Evolutionary conservation across 2,797 vertebrate species (phyloP), one percentile per base, ranked within the genome.

Genomic region (Chlorospingus semifuscus): DNA sequence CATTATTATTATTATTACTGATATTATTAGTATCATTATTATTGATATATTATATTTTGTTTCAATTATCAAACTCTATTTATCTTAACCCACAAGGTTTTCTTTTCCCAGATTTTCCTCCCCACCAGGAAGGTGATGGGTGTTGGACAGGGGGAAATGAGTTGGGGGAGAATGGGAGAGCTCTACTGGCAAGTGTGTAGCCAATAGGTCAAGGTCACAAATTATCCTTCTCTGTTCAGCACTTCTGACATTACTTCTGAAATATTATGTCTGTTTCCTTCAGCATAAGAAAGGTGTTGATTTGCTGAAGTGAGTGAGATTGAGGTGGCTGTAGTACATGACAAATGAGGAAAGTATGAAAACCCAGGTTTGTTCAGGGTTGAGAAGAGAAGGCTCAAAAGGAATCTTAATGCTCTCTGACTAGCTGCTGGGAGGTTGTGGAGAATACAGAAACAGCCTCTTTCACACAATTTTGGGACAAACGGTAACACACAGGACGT

Each of bases 261-360:
- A 69, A 29, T 49, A 30, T 27, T 44, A 8, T 27, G 13, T 46
- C 20, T 41, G 6, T 81, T 90, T 88, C 32, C 39, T 80, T 63
- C 32, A 50, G 15, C 37, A 41, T 15, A 55, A 68, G 30, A 68
- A 53, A 72, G 11, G 7, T 2, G 2, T 55, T 78, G 22, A 34
- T n/a, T 64, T 64, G 20, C 9, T 84, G 20, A n/a, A 65, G 13
- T 52, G 63, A 71, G 32, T 36, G 56, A 32, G 64, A 41, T 21
- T 68, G 23, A 55, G 49, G 10, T 2, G 15, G 6, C 6, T 72
- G 37, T 36, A 46, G 6, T 6, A 55, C 20, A 32, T 0, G 0
- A 3, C 21, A 6, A 49, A 30, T 30, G 23, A 75, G 41, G 12
- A 68, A 39, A 72, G 5, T 9, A 17, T 32, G 30, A 64, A 77